phyloP scores from a whole-genome alignment of 2,113 vertebrate genomes.

The Puntigrus tetrazona region DNA sequence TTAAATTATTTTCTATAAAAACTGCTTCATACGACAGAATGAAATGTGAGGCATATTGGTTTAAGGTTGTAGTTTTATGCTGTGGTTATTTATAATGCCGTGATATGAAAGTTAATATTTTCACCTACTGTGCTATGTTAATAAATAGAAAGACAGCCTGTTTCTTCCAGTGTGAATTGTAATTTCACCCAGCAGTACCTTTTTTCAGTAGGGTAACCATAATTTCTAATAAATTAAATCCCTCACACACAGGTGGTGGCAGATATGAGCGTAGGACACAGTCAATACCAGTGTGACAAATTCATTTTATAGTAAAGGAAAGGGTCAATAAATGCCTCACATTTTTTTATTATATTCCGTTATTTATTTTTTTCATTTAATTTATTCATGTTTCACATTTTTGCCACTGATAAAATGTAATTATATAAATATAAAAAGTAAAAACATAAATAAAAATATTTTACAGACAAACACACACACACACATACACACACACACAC shows the following conservation, averaged over 20 bases:
- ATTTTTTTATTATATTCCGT: no score
- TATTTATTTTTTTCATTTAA: neutral
- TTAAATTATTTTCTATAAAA: constrained; percentile 51
- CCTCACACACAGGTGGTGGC: neutral
- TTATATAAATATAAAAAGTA: no score
- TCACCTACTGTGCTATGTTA: neutral
- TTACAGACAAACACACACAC: no score
- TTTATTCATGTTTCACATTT: neutral
- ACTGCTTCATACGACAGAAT: constrained; percentile 22
- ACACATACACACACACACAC: no score
- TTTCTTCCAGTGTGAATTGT: neutral
- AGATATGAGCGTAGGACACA: neutral
- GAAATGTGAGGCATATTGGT: constrained; percentile 32
- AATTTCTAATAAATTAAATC: neutral
- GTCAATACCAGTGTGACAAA: constrained; percentile 4
- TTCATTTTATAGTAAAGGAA: neutral
- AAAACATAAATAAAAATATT: no score
- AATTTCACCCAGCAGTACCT: neutral
- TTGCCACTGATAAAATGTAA: neutral
- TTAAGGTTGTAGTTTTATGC: constrained; percentile 40
- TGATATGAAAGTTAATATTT: neutral
- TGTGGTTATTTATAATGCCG: constrained; percentile 40
- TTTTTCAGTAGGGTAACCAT: neutral
- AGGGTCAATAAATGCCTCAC: neutral
- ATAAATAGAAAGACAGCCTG: neutral